Percentiles rank a stretch among this genome's conserved stretches.
phyloP scores from a whole-genome alignment of 2,797 vertebrate species.

The Channallabes apus region DNA sequence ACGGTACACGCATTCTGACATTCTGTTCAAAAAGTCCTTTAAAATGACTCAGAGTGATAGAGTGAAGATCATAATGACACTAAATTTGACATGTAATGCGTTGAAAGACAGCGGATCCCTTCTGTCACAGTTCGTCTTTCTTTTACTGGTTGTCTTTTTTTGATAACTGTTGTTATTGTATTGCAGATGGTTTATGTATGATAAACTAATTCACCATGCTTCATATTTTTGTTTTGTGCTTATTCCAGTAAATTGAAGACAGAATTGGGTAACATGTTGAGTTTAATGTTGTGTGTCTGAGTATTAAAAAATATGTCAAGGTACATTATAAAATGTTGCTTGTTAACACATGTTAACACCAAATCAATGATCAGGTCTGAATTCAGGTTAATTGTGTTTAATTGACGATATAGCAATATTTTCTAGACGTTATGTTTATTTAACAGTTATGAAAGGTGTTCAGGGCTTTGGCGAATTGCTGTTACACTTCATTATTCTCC shows the following conservation, averaged over 20 bases:
- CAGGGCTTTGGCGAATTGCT: not conserved
- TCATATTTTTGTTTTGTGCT: not conserved
- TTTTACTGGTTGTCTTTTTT: not conserved
- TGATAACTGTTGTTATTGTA: not conserved
- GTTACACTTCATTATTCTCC: not conserved
- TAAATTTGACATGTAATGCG: not conserved
- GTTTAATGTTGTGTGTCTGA: not conserved
- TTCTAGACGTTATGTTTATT: not conserved
- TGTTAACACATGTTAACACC: not conserved
- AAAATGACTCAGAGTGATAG: not conserved
- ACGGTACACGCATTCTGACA: not conserved
- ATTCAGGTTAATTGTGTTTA: not conserved
- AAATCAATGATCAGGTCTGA: not conserved
- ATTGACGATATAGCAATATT: too few relatives aligned
- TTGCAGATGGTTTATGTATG: not conserved
- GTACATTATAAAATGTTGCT: not conserved
- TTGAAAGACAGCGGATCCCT: not conserved
- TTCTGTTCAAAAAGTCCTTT: not conserved
- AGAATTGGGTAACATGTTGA: not conserved
- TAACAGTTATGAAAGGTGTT: not conserved
- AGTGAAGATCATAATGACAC: not conserved
- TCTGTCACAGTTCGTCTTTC: not conserved
- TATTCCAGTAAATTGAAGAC: not conserved
- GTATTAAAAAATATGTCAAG: too few relatives aligned
- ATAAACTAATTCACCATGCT: not conserved